Percentiles rank a stretch among this genome's conserved stretches.
These are phyloP conservation scores for Ganaspis sp. DNA, from an alignment of 1,140 invertebrate genomes.

Conservation along the genomic window DNA sequence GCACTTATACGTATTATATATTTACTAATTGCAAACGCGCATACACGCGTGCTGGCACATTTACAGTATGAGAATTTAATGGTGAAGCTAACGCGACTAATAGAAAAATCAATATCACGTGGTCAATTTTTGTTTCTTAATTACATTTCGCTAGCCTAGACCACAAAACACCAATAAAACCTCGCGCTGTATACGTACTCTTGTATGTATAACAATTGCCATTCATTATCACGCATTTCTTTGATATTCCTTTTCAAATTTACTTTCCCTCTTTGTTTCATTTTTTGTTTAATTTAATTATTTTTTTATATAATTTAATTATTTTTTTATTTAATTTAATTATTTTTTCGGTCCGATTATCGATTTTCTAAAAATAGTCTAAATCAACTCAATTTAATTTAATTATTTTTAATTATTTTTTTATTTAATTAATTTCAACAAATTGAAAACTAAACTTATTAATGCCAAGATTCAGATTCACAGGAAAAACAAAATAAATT, in stretches of 20 bases:
- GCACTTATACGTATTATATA: not conserved
- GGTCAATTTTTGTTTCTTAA: conserved; percentile 38
- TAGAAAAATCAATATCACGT: conserved; percentile 47
- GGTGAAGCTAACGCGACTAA: conserved; percentile 28
- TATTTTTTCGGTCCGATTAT: no score
- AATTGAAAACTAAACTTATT: no score
- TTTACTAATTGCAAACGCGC: conserved; percentile 5
- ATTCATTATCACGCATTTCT: not conserved
- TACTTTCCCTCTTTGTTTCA: not conserved
- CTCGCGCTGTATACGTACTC: not conserved
- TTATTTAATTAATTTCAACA: no score
- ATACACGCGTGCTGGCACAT: conserved; percentile 12
- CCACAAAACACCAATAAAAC: conserved; percentile 19
- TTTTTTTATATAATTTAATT: no score
- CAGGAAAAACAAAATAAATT: no score
- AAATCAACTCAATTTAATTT: no score
- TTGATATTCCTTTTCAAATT: not conserved
- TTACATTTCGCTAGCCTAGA: conserved; percentile 23
- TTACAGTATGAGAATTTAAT: conserved; percentile 1
- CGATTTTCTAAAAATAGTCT: no score
- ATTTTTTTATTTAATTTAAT: no score
- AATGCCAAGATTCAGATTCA: no score
- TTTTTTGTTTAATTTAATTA: no score
- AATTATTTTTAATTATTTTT: no score
- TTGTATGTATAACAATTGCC: not conserved